Evolutionary conservation across 1,140 invertebrate genomes (phyloP), one percentile per base, ranked within the genome.

Genomic region (Pissodes strobi): DNA sequence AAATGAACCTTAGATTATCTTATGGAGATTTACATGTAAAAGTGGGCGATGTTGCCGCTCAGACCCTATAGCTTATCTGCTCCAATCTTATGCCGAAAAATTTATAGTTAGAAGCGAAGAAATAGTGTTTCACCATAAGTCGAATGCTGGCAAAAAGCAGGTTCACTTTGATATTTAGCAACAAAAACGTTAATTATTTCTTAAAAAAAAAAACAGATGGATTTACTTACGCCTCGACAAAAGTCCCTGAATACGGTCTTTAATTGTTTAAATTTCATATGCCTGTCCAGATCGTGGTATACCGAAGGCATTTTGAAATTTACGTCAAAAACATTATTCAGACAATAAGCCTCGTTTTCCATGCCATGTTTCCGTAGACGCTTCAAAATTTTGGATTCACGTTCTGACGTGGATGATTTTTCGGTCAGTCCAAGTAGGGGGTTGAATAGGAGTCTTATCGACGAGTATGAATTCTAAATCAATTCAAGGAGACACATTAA

Each of bases 291-390:
- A 1, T 25, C 51, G 45, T 58, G 49, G 49, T 80, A 84, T 3
- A 70, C 59, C 2, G 69, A 38, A 4, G 70, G 76, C 8, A 79
- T 70, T 15, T 76, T 64, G 37, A 85, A 85, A 27, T 79, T 77
- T 0, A 84, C 80, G 52, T 84, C 80, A 62, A 86, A 85, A 3
- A 82, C 73, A 15, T 77, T 70, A 75, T 87, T 87, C 0, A 86
- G 69, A 58, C 79, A 81, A 0, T 84, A 71, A 43, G 80, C 70
- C 19, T 83, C 68, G 0, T 75, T 75, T 67, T 13, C 10, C 17
- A 19, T n/a, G 19, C 21, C 55, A 74, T 66, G 19, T 72, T 69
- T 48, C 66, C 48, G 67, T 13, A 82, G 74, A 66, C 70, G 69
- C 9, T 56, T 38, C 18, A 74, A 64, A 15, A 85, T 68, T 62